phyloP scores from a whole-genome alignment of 2,113 vertebrate genomes.

The Neodontobutis hainanensis region DNA sequence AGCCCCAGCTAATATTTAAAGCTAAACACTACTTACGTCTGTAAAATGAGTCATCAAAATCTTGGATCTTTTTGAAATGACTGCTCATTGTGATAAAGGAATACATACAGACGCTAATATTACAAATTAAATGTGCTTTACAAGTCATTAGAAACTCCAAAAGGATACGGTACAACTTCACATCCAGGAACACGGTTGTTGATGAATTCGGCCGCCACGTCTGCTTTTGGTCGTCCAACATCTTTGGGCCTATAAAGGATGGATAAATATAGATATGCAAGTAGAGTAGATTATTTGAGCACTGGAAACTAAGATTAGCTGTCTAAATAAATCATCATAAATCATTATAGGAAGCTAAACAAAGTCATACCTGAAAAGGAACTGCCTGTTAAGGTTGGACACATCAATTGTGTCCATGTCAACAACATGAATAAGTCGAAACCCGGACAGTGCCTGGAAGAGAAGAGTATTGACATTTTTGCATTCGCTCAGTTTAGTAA shows the following conservation, averaged over 20 bases:
- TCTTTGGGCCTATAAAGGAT: constrained; percentile 84
- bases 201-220: constrained; percentile 94
- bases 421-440: constrained; percentile 95
- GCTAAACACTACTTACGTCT: constrained; percentile 82
- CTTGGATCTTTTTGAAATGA: constrained; percentile 97
- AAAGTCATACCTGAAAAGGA: constrained; percentile 90
- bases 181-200: constrained; percentile 90
- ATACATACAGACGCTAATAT: neutral
- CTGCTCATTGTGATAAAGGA: constrained; percentile 80
- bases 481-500: neutral
- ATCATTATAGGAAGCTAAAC: neutral
- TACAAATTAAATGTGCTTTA: neutral
- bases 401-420: constrained; percentile 98
- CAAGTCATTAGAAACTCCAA: neutral
- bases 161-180: constrained; percentile 94
- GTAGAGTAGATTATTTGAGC: too few relatives aligned
- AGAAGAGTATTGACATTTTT: constrained; percentile 7
- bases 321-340: too few relatives aligned
- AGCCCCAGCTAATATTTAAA: neutral
- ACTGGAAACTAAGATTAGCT: too few relatives aligned
- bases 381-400: constrained; percentile 96
- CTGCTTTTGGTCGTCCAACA: constrained; percentile 93
- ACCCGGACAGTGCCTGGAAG: constrained; percentile 90
- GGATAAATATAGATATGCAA: neutral
- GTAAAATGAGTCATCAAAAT: constrained; percentile 94